Evolutionary conservation across 1,140 invertebrate genomes (phyloP), one percentile per base, ranked within the genome.

Genomic region (Bathynomus jamesi): DNA sequence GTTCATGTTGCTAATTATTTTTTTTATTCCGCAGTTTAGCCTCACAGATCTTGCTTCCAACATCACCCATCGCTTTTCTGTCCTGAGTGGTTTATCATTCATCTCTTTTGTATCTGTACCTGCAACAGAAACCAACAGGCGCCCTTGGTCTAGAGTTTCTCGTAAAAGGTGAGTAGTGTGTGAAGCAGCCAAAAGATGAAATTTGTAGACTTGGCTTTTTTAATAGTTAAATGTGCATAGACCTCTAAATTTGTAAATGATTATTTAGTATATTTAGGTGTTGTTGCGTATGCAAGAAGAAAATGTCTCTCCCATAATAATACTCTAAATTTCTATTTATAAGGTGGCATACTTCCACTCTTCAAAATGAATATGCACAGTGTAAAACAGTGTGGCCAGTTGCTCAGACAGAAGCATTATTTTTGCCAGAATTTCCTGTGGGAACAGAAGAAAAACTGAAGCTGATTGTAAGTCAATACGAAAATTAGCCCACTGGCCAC

Each of bases 341-440:
- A n/a, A 74, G 72, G 30, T 74, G 72, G 72, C 67, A 67, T 29
- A 67, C 69, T 31, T 69, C 72, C 60, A 74, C 72, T 24, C 69
- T 74, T 28, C 68, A 74, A 40, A 74, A 70, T 67, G 72, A 74
- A 61, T 74, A 74, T 65, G 67, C 67, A 5, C 69, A 74, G 64
- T 70, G 75, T 21, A 76, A 76, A 40, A 73, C 75, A 32, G 75
- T 73, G 40, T 76, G 75, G 75, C 75, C 75, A n/a, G 75, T 76
- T 53, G 75, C 75, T 0, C 75, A 76, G 68, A 76, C 75, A 30
- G 75, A 76, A 66, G 71, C 72, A 21, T 69, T 76, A 60, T 76
- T 76, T 67, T 31, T 76, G 11, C 75, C 75, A 61, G 75, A 76
- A 67, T 76, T 76, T 65, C 75, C 75, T 28, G 75, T 76, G 32